Base-by-base conservation (phyloP, 2,113 vertebrate species). In the Conger conger region DNA sequence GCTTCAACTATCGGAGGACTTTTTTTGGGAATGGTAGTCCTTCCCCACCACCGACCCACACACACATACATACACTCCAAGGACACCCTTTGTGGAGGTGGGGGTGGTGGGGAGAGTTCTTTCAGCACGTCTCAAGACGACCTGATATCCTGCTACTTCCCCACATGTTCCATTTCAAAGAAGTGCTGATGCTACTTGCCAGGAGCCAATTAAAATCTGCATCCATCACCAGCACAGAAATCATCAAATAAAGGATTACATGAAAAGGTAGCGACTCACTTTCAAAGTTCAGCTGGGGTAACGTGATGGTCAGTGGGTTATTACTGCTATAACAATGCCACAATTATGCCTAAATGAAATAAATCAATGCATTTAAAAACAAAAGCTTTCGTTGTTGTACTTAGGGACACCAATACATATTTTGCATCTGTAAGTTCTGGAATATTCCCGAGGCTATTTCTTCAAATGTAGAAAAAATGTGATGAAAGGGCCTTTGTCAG, bases 31-130 rank as follows among this genome's bases (percentile, higher is more conserved):
- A 23, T 1, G 23, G 3, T 57, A 23, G 57, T 13, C 45, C 45
- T 42, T 13, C 45, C 7, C 5, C 57, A 18, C 57, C 20, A 18
- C 17, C 23, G 3, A 2, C 54, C 13, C 54, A 57, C 54, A 57
- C 54, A 57, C 77, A 79, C 36, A 82, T 20, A 73, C 81, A 82
- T 57, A 82, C 57, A 57, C 53, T 33, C 38, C 30, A 18, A 18
- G 1, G 27, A 40, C 38, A 76, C 16, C 68, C 18, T 57, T 57
- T 17, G 15, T 20, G 3, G 3, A 57, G 15, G 3, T 2, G 7
- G 54, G 15, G 15, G 15, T 3, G 15, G 54, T 2, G 57, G 57
- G 57, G 57, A 27, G 23, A 33, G 68, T 33, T 73, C 68, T 73
- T 73, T 73, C 27, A 73, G n/a, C 68, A 73, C 23, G n/a, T 73